Percentiles rank a stretch among this genome's conserved stretches.
Evolutionary conservation across 2,113 vertebrate species (phyloP).

Genomic region (Malurus alboscapulatus): DNA sequence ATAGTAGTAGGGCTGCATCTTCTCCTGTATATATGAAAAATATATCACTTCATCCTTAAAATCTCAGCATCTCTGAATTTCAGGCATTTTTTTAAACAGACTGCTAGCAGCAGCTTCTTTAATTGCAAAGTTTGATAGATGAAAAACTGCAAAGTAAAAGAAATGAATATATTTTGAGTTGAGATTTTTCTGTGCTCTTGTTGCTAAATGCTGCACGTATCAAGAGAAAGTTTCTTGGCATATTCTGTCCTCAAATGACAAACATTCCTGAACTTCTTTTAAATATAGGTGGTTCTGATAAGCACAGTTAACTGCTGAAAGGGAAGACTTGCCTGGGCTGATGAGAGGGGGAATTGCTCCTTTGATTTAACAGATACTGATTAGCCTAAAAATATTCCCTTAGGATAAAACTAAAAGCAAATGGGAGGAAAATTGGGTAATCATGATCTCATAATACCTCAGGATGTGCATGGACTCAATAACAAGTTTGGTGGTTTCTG

Average conservation of each 20-base stretch:
- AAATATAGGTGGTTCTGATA: background rate
- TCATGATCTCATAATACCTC: background rate
- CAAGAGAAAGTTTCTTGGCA: background rate
- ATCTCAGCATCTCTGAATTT: background rate
- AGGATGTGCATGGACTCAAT: background rate
- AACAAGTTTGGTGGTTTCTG: background rate
- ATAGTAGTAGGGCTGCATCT: background rate
- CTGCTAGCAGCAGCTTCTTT: background rate
- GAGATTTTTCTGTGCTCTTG: background rate
- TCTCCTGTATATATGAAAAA: background rate
- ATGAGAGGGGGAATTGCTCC: background rate
- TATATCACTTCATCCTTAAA: background rate
- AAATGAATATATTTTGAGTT: background rate
- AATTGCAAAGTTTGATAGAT: background rate
- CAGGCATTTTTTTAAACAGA: background rate
- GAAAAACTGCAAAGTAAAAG: background rate
- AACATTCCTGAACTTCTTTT: background rate
- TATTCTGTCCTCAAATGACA: background rate
- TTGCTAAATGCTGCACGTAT: background rate
- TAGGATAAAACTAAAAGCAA: background rate
- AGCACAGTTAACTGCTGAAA: background rate
- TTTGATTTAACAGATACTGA: conserved; percentile 7
- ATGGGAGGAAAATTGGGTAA: background rate
- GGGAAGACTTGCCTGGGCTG: background rate
- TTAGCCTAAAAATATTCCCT: conserved; percentile 42